Conservation (phyloP, 2,797 vertebrate species). For the Echiichthys vipera region DNA sequence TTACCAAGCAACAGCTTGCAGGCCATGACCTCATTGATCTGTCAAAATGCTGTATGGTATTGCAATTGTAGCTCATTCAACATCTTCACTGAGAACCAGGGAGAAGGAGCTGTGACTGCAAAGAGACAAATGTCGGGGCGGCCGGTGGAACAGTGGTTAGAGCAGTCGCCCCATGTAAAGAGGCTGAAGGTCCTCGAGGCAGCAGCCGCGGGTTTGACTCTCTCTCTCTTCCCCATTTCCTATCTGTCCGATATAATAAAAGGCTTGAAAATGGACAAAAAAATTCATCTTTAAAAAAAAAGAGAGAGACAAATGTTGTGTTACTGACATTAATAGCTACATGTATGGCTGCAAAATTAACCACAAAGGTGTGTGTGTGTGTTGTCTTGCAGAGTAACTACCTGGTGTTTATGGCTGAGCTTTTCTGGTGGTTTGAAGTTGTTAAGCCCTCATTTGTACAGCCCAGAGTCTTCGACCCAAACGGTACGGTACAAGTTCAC, state of each 20-base stretch:
- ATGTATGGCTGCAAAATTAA: conserved; percentile 17
- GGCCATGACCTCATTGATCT: conserved; percentile 56
- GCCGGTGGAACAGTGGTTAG: no score
- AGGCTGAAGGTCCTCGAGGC: no score
- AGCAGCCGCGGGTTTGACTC: no score
- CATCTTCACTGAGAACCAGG: conserved; percentile 17
- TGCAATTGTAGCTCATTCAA: conserved; percentile 6
- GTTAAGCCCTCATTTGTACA: conserved; percentile 97
- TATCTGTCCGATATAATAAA: no score
- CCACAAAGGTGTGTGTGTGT: conserved; percentile 34
- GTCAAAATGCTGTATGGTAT: conserved; percentile 32
- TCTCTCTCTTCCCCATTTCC: no score
- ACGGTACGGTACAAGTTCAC: conserved; percentile 72
- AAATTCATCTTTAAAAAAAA: no score
- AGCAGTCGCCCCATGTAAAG: no score
- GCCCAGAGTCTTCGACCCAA: conserved; percentile 86
- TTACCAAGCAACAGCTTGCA: conserved; percentile 70
- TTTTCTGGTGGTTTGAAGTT: conserved; percentile 99
- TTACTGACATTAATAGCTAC: not conserved
- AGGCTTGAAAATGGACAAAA: no score
- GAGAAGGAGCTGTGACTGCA: not conserved
- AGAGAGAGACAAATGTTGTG: not conserved
- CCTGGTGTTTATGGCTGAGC: conserved; percentile 98
- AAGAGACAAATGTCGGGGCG: not conserved
- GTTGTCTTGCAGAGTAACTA: conserved; percentile 92